Evolutionary conservation across 2,797 vertebrate genomes (phyloP).

Genomic region (Pogonophryne albipinna): DNA sequence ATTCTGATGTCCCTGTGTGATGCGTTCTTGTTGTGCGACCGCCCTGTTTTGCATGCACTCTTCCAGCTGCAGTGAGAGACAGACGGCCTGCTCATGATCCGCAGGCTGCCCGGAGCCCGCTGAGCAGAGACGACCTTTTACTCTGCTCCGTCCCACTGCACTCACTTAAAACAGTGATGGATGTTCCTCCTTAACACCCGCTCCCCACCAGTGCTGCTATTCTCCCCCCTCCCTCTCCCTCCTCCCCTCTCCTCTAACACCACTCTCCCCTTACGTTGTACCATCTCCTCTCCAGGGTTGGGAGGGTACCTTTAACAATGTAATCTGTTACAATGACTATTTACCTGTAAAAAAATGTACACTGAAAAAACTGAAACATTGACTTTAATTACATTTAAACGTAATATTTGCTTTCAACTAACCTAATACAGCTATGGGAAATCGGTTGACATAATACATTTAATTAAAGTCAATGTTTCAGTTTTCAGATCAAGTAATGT

Average conservation of each 20-base stretch:
- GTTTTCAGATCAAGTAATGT: no score
- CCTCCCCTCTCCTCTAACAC: constrained; percentile 1
- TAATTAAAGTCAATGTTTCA: no score
- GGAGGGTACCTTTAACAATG: no score
- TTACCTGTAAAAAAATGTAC: no score
- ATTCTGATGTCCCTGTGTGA: not conserved
- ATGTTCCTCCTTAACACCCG: constrained; percentile 65
- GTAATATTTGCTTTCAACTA: no score
- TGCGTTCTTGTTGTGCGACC: constrained; percentile 15
- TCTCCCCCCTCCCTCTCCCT: not conserved
- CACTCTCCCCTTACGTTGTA: constrained; percentile 46
- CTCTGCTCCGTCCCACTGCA: constrained; percentile 73
- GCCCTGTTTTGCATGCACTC: constrained; percentile 42
- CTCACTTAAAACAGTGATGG: constrained; percentile 82
- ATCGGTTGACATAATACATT: no score
- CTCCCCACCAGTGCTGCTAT: constrained; percentile 10
- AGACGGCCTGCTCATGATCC: constrained; percentile 72
- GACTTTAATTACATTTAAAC: no score
- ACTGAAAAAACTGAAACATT: no score
- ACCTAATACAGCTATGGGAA: no score
- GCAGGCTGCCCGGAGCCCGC: constrained; percentile 71
- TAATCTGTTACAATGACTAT: no score
- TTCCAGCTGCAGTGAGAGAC: constrained; percentile 57
- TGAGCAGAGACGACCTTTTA: constrained; percentile 73
- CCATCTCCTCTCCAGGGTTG: constrained; percentile 4